phyloP scores from a whole-genome alignment of 2,888 invertebrate species.

The Leptura quadrifasciata region DNA sequence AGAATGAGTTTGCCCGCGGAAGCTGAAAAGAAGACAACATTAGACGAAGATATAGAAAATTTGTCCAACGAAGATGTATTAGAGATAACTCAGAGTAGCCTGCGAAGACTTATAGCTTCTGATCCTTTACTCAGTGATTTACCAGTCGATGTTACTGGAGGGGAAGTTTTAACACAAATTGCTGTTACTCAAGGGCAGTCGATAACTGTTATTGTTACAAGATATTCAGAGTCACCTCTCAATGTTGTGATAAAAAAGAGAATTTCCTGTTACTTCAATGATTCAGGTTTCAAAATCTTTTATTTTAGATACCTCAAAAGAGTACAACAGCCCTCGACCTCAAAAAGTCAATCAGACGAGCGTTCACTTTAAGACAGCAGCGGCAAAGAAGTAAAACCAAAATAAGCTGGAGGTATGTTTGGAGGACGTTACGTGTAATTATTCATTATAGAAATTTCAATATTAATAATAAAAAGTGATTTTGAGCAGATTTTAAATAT shows the following conservation, averaged over 20 bases:
- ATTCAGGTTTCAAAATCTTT: neutral
- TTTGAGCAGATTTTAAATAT: too few relatives aligned
- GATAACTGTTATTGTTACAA: constrained; percentile 82
- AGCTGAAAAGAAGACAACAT: constrained; percentile 42
- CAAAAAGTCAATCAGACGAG: constrained; percentile 84
- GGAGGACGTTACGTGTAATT: too few relatives aligned
- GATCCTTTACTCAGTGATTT: constrained; percentile 83
- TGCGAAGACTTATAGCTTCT: constrained; percentile 77
- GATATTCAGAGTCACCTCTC: constrained; percentile 81
- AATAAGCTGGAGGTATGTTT: constrained; percentile 84
- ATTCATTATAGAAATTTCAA: too few relatives aligned
- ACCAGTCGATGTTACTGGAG: constrained; percentile 83
- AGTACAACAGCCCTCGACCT: constrained; percentile 83
- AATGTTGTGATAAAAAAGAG: constrained; percentile 84
- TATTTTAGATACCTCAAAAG: constrained; percentile 80
- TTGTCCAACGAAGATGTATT: constrained; percentile 79
- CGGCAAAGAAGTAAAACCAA: constrained; percentile 77
- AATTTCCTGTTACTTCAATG: neutral
- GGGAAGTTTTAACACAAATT: constrained; percentile 85
- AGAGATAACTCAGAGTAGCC: constrained; percentile 78
- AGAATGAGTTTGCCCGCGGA: constrained; percentile 40
- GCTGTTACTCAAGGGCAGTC: constrained; percentile 88
- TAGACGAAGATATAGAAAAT: constrained; percentile 70
- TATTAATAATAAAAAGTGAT: too few relatives aligned
- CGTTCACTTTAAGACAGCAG: constrained; percentile 81